Conservation (phyloP, 1,140 invertebrate genomes). For the Bilobella aurantiaca region DNA sequence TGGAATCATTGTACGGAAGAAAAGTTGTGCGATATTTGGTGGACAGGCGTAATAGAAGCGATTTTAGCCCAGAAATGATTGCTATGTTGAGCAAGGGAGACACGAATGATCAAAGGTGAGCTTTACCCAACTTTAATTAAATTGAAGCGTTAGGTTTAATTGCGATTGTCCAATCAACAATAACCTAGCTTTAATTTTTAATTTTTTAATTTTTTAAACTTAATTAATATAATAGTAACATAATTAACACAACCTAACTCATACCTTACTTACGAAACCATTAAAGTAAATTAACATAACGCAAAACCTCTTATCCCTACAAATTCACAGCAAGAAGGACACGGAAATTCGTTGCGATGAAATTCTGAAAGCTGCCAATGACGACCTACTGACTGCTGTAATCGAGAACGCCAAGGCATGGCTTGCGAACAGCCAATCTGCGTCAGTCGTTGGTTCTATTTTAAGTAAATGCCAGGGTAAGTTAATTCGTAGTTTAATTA, state of each 20-base stretch:
- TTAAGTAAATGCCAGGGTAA: too few relatives aligned
- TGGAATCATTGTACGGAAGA: conserved; percentile 58
- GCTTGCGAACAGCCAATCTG: conserved; percentile 49
- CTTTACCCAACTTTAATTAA: conserved; percentile 38
- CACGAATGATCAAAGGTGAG: conserved; percentile 44
- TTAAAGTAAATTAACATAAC: neutral
- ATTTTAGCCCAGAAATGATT: conserved; percentile 63
- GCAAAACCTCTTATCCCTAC: neutral
- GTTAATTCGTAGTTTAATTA: too few relatives aligned
- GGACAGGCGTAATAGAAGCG: conserved; percentile 58
- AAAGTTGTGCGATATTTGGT: conserved; percentile 70
- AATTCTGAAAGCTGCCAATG: conserved; percentile 55
- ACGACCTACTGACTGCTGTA: conserved; percentile 53
- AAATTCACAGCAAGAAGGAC: conserved; percentile 63
- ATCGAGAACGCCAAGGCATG: conserved; percentile 52
- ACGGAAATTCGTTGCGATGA: conserved; percentile 58
- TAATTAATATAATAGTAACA: too few relatives aligned
- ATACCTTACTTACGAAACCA: neutral
- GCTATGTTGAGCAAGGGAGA: conserved; percentile 61
- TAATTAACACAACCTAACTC: too few relatives aligned
- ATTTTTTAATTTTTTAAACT: too few relatives aligned
- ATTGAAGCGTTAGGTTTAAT: conserved; percentile 9
- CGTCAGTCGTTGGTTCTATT: neutral
- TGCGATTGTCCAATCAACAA: neutral
- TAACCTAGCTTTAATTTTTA: neutral